These are phyloP conservation scores for Ophonus ardosiacus DNA, from an alignment of 2,888 invertebrate species.

Conservation along the genomic window DNA sequence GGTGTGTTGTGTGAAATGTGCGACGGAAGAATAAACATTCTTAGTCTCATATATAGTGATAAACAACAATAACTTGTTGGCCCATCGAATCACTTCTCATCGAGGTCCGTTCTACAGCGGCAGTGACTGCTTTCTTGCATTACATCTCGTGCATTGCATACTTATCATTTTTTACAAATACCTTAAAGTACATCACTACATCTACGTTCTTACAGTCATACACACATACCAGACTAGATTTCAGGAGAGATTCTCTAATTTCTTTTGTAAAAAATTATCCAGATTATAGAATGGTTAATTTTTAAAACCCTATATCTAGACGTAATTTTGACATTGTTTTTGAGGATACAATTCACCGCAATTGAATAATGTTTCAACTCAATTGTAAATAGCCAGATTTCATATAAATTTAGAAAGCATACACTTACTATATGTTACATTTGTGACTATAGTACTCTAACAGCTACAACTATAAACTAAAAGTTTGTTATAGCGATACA, in stretches of 20 bases:
- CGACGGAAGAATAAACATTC: slow-evolving; percentile 56
- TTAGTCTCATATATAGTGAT: slow-evolving; percentile 48
- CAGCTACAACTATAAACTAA: slow-evolving; percentile 51
- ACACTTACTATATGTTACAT: slow-evolving; percentile 62
- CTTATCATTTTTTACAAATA: slow-evolving; percentile 60
- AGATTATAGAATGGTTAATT: slow-evolving; percentile 55
- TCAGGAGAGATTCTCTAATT: slow-evolving; percentile 51
- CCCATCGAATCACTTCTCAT: slow-evolving; percentile 57
- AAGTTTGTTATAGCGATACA: slow-evolving; percentile 64
- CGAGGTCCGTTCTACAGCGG: slow-evolving; percentile 59
- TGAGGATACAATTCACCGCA: slow-evolving; percentile 64
- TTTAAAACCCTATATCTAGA: slow-evolving; percentile 51
- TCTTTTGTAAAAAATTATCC: slow-evolving; percentile 61
- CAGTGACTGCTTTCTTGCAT: slow-evolving; percentile 63
- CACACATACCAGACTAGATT: slow-evolving; percentile 63
- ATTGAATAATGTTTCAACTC: slow-evolving; percentile 58
- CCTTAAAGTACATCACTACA: slow-evolving; percentile 43
- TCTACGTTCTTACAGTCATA: slow-evolving; percentile 60
- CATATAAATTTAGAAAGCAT: slow-evolving; percentile 62
- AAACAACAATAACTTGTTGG: slow-evolving; percentile 56
- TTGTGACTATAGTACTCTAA: slow-evolving; percentile 54
- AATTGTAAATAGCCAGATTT: slow-evolving; percentile 60
- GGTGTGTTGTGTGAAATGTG: slow-evolving; percentile 47
- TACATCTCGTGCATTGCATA: slow-evolving; percentile 63
- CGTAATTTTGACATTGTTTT: slow-evolving; percentile 46